Base-by-base conservation (phyloP, 2,888 invertebrate species). In the Spisula subtruncata region DNA sequence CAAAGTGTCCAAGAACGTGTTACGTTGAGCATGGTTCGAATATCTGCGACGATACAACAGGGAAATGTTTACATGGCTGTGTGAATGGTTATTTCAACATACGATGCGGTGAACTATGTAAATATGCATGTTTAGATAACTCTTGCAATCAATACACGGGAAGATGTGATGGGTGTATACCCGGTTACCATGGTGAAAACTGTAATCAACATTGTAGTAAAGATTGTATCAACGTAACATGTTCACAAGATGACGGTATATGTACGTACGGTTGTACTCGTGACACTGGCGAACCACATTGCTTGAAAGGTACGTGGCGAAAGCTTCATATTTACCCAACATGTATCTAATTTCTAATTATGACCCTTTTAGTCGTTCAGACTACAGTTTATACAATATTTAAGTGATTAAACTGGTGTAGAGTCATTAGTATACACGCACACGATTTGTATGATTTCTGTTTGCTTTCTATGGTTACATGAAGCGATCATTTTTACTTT, bases 151-250 rank as follows among this genome's bases (percentile, higher is more conserved):
- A 91, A 6, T 25, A 85, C 8, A 20, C 25, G 8, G 87, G 88
- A 12, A 46, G 18, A 14, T 92, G 92, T 60, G 54, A 86, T 29
- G 82, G 79, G 0, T 92, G 92, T 60, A 81, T 87, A 8, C 18
- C 79, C 48, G 88, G 85, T 14, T 92, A 81, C 83, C 86, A 87
- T 66, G 88, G 87, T 5, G 18, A 79, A 29, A 41, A 16, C 12
- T 92, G 92, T 48, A 20, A 84, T 0, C 29, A 18, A 10, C 25
- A 41, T 10, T 92, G 92, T 54, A 88, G 91, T 51, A 35, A 25
- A 66, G 48, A 88, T 66, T 92, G 92, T 89, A 32, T 25, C 25
- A 46, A 87, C 16, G 79, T 80, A n/a, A 56, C 81, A 56, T 89
- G 89, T 35, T 32, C 66, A 25, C 80, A 83, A 54, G 35, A 56